These are phyloP conservation scores for Choristoneura fumiferana DNA, from an alignment of 1,140 invertebrate genomes.

Conservation along the genomic window DNA sequence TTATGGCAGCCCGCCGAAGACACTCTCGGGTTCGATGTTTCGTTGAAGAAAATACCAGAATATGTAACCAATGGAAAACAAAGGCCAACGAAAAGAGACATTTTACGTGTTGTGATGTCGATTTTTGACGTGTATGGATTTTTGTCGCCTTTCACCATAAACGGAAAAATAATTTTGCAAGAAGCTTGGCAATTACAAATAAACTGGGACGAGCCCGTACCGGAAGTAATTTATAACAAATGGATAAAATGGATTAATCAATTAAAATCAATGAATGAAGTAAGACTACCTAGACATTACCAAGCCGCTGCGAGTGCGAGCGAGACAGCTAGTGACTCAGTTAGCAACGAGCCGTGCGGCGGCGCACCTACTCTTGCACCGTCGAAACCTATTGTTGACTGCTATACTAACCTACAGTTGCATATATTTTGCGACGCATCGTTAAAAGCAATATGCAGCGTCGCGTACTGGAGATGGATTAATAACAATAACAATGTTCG, in stretches of 20 bases:
- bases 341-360: too few relatives aligned
- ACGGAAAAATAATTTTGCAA: neutral
- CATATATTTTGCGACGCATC: slow-evolving; percentile 32
- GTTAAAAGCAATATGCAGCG: slow-evolving; percentile 22
- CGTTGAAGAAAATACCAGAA: neutral
- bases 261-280: neutral
- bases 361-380: too few relatives aligned
- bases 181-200: neutral
- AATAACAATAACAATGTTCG: slow-evolving; percentile 14
- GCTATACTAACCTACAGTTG: slow-evolving; percentile 25
- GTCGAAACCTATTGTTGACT: too few relatives aligned
- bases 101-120: neutral
- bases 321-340: too few relatives aligned
- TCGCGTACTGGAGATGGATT: slow-evolving; percentile 39
- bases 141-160: neutral
- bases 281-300: neutral
- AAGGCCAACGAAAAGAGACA: neutral
- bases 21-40: neutral
- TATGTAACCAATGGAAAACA: neutral
- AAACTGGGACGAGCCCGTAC: neutral
- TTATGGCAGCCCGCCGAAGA: neutral
- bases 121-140: neutral
- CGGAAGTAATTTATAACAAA: neutral
- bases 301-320: too few relatives aligned
- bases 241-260: neutral